Base-by-base conservation (phyloP, 2,888 invertebrate species). In the Parnassius mnemosyne region DNA sequence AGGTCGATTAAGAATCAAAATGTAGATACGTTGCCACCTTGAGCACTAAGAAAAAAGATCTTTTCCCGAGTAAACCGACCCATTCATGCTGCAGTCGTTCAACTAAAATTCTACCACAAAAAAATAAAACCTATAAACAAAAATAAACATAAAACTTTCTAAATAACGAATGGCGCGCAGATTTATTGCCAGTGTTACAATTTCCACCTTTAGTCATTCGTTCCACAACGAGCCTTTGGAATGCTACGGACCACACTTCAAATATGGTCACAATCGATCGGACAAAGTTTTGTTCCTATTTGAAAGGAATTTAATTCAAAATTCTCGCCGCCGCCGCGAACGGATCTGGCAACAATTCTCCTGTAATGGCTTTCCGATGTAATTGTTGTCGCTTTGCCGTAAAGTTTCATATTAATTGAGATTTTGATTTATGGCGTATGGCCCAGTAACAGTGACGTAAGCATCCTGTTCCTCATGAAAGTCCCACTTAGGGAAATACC, bases 291-390 rank as follows among this genome's bases (percentile, higher is more conserved):
- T 13, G 54, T 34, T 41, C n/a, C 44, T 12, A 42, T 51, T 34
- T 44, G 13, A 50, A 57, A 12, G 57, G 62, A 58, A 62, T 62
- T 58, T 57, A 62, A 62, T 62, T 58, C 62, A 44, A 54, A 57
- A 52, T 49, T 56, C 57, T 54, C 54, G 49, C 42, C 25, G 41
- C 42, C 62, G 43, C 25, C 5, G 57, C 57, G 58, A 57, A 11
- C 44, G 53, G 42, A 47, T 50, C 49, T 10, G 34, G 57, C 44
- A 50, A 43, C 57, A 52, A 62, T 62, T 53, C 49, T 54, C 57
- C 49, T 60, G 20, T 60, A 53, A 64, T 63, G 53, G 50, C 60
- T 50, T 60, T 53, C 53, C 63, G 61, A 60, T 53, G 46, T 41
- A 20, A 50, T 51, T 55, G 44, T 55, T 55, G 54, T 54, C 49